These are phyloP conservation scores for Pteropus rufus DNA, from an alignment of 2,797 vertebrate genomes.

Conservation along the genomic window DNA sequence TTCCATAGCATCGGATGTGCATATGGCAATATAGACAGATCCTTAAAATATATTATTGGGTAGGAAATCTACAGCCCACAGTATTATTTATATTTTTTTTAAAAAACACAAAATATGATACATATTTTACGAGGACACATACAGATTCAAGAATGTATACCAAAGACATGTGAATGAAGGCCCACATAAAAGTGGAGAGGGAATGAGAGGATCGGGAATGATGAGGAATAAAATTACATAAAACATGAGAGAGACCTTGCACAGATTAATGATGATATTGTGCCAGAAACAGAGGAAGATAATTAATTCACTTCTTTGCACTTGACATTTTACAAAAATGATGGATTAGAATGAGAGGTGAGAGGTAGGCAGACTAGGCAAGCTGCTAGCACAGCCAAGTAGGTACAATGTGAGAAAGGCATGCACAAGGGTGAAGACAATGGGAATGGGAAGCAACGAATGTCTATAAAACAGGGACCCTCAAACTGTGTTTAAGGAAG, in stretches of 20 bases:
- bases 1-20: not conserved
- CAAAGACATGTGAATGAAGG: not conserved
- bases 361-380: not conserved
- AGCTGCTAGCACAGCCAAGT: not conserved
- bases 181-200: not conserved
- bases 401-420: not conserved
- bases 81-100: not conserved
- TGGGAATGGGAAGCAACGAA: not conserved
- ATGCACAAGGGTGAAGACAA: not conserved
- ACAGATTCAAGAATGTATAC: not conserved
- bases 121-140: not conserved
- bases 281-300: not conserved
- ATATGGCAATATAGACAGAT: not conserved
- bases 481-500: not conserved
- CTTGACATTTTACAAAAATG: not conserved
- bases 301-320: not conserved
- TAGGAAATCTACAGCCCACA: not conserved
- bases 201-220: not conserved
- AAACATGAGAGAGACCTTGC: not conserved
- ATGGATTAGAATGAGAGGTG: not conserved
- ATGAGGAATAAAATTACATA: not conserved
- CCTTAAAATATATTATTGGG: not conserved
- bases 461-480: not conserved
- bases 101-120: not conserved
- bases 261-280: not conserved